Conservation (phyloP, 1,140 invertebrate genomes). For the Acarapis woodi region DNA sequence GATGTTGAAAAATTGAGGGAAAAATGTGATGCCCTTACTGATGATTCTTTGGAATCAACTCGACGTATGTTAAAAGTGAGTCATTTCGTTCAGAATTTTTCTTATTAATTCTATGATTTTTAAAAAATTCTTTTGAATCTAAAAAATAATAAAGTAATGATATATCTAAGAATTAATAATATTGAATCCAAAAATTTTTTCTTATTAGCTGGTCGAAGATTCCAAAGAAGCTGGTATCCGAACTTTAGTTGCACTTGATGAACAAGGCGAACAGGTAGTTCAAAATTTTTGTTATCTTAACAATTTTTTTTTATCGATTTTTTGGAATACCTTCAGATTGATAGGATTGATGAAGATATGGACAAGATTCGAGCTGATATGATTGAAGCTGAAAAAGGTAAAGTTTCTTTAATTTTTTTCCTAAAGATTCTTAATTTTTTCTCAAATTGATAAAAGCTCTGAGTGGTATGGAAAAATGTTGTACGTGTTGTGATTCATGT, state of each 20-base stretch:
- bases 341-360: constrained; percentile 97
- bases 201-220: no score
- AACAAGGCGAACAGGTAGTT: constrained; percentile 62
- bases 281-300: constrained; percentile 98
- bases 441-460: no score
- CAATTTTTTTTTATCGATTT: constrained; percentile 30
- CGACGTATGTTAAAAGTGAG: constrained; percentile 12
- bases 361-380: constrained; percentile 98
- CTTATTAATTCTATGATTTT: no score
- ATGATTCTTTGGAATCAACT: constrained; percentile 13
- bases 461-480: constrained; percentile 95
- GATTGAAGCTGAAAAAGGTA: constrained; percentile 96
- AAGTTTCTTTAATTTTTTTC: no score
- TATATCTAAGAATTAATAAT: no score
- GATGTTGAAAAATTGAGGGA: no score
- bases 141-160: no score
- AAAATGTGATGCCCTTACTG: no score
- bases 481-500: constrained; percentile 28
- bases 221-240: constrained; percentile 15
- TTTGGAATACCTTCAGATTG: constrained; percentile 51
- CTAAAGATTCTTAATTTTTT: no score
- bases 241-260: constrained; percentile 14
- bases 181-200: no score
- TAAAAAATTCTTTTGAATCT: no score
- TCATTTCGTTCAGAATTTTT: no score